These are phyloP conservation scores for Benitochromis conjunctus DNA, from an alignment of 2,113 vertebrate genomes.

Conservation along the genomic window DNA sequence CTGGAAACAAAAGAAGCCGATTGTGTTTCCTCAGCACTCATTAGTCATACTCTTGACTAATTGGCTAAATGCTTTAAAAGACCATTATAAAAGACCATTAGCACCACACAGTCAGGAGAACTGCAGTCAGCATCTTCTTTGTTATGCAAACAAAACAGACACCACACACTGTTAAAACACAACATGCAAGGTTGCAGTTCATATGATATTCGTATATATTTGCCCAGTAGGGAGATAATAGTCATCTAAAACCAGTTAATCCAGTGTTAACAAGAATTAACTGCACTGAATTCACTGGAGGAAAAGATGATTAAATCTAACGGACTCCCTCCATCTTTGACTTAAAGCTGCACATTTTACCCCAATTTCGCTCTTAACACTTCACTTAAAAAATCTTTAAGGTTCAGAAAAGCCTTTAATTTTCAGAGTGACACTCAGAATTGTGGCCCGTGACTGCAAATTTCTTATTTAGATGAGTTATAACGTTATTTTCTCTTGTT, in stretches of 20 bases:
- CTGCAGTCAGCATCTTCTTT: constrained; percentile 35
- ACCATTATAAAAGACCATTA: constrained; percentile 1
- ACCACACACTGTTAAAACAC: constrained; percentile 24
- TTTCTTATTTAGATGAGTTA: not conserved
- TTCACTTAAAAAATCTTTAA: not conserved
- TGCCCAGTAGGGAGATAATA: not conserved
- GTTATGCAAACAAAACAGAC: constrained; percentile 1
- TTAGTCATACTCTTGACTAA: constrained; percentile 21
- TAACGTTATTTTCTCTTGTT: not conserved
- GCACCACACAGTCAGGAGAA: constrained; percentile 23
- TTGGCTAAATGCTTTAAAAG: not conserved
- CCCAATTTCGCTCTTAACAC: not conserved
- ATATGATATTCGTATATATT: not conserved
- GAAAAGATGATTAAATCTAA: not conserved
- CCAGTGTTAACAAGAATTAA: not conserved
- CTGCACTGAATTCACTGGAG: not conserved
- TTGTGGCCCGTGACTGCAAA: not conserved
- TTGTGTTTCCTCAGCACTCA: not conserved
- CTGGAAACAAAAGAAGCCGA: not conserved
- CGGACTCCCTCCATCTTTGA: not conserved
- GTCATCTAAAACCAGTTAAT: not conserved
- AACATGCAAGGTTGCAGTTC: constrained; percentile 6
- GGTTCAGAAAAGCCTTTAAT: not conserved
- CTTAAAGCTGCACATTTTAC: constrained; percentile 22
- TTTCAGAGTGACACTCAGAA: not conserved